Conservation (phyloP, 2,113 vertebrate genomes). For the Megalops atlanticus region DNA sequence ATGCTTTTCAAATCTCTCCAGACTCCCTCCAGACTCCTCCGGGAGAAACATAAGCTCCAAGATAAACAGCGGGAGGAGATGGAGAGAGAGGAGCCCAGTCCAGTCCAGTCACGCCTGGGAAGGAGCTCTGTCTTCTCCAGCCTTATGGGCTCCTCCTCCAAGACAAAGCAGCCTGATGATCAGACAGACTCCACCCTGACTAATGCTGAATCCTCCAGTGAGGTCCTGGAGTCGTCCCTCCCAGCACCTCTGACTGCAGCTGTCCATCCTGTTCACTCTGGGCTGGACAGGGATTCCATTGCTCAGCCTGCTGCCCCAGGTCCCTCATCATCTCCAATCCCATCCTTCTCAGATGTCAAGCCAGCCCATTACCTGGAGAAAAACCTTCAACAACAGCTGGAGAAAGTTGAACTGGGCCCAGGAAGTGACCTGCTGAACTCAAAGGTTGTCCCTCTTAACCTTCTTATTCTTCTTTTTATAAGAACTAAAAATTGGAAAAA, state of each 20-base stretch:
- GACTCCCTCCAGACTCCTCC: constrained; percentile 56
- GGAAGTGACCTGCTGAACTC: constrained; percentile 37
- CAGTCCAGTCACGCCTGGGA: constrained; percentile 80
- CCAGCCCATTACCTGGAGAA: constrained; percentile 80
- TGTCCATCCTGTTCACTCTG: not conserved
- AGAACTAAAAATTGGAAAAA: too few species aligned
- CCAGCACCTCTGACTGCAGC: not conserved
- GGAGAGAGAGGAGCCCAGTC: constrained; percentile 37
- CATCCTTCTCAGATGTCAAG: constrained; percentile 72
- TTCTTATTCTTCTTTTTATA: too few species aligned
- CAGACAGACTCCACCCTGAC: constrained; percentile 55
- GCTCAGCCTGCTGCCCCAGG: not conserved
- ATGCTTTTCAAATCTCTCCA: constrained; percentile 76
- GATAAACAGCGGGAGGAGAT: constrained; percentile 46
- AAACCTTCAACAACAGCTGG: constrained; percentile 64
- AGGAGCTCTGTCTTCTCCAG: constrained; percentile 83
- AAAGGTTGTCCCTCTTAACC: constrained; percentile 36
- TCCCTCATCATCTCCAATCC: constrained; percentile 40
- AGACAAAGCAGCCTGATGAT: constrained; percentile 61
- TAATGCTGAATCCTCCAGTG: constrained; percentile 49
- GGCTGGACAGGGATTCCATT: not conserved
- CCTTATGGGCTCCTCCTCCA: constrained; percentile 64
- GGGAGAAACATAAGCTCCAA: constrained; percentile 54
- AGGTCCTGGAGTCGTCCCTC: constrained; percentile 40
- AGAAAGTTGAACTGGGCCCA: constrained; percentile 57